Conservation (phyloP, 2,888 invertebrate species). For the Saturnia pavonia region DNA sequence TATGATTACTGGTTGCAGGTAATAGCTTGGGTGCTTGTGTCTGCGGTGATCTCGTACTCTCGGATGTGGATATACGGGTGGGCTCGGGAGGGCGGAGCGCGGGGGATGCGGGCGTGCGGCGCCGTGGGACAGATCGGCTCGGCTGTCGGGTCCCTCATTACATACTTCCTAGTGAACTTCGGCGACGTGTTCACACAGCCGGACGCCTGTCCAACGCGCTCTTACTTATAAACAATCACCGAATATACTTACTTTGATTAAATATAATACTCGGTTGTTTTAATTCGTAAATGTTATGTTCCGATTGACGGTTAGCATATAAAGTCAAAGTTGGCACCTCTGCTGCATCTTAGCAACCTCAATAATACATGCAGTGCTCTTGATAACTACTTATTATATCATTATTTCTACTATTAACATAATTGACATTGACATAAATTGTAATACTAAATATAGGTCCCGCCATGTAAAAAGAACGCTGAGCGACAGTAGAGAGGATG, state of each 20-base stretch:
- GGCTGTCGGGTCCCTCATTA: slow-evolving; percentile 85
- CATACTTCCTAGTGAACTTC: slow-evolving; percentile 86
- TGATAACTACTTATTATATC: too few relatives aligned
- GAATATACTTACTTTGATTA: not conserved
- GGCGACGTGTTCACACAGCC: slow-evolving; percentile 80
- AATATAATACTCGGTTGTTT: not conserved
- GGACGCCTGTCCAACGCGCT: slow-evolving; percentile 49
- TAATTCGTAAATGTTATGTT: not conserved
- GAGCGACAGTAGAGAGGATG: too few relatives aligned
- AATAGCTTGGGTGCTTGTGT: slow-evolving; percentile 85
- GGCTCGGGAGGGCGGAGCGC: slow-evolving; percentile 87
- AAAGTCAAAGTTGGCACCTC: too few relatives aligned
- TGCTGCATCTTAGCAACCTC: too few relatives aligned
- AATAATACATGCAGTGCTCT: too few relatives aligned
- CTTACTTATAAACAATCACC: not conserved
- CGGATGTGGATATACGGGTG: slow-evolving; percentile 90
- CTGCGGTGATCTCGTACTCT: slow-evolving; percentile 87
- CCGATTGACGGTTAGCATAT: not conserved
- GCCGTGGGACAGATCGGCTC: slow-evolving; percentile 90
- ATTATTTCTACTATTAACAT: too few relatives aligned
- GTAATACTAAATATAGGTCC: too few relatives aligned
- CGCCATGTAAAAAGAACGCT: too few relatives aligned
- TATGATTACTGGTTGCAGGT: slow-evolving; percentile 75
- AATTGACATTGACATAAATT: too few relatives aligned
- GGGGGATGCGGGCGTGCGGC: slow-evolving; percentile 89